phyloP scores from a whole-genome alignment of 1,140 invertebrate genomes.

The Bombus impatiens region DNA sequence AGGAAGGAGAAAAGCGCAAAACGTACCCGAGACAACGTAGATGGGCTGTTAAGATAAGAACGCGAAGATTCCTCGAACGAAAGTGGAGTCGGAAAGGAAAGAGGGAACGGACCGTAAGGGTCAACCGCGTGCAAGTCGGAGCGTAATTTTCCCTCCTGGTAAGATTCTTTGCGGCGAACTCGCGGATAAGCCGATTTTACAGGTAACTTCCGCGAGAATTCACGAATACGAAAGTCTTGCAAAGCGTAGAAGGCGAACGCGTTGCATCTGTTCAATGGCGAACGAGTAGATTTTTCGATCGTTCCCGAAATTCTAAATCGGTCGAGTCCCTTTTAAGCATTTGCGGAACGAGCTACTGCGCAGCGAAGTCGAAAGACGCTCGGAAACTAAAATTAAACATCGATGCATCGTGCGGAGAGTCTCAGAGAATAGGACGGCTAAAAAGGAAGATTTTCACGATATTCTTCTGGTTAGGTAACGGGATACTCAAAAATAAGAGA shows the following conservation, averaged over 20 bases:
- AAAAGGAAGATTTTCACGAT: background rate
- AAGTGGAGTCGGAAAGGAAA: constrained; percentile 21
- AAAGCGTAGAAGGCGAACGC: background rate
- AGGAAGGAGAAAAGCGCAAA: constrained; percentile 60
- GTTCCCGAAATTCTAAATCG: background rate
- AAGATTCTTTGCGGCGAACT: constrained; percentile 47
- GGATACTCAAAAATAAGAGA: background rate
- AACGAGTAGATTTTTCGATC: constrained; percentile 18
- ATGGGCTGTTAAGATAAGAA: constrained; percentile 80
- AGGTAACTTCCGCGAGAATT: constrained; percentile 44
- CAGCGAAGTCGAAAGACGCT: too few relatives aligned
- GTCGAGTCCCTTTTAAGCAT: too few relatives aligned
- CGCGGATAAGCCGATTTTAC: constrained; percentile 71
- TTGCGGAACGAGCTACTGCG: background rate
- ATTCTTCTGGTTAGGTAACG: background rate
- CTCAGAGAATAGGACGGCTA: background rate
- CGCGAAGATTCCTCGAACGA: constrained; percentile 49
- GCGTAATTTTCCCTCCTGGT: constrained; percentile 67
- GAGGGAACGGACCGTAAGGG: constrained; percentile 66
- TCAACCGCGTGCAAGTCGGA: constrained; percentile 67
- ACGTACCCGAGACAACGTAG: constrained; percentile 78
- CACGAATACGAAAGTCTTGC: constrained; percentile 39
- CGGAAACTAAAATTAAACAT: background rate
- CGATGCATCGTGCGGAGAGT: too few relatives aligned
- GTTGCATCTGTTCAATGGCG: background rate